Percentiles rank a stretch among this genome's conserved stretches.
Evolutionary conservation across 53 echinoderm and acorn worm genomes (phyloP).

Genomic region (Echinarachnius parma): DNA sequence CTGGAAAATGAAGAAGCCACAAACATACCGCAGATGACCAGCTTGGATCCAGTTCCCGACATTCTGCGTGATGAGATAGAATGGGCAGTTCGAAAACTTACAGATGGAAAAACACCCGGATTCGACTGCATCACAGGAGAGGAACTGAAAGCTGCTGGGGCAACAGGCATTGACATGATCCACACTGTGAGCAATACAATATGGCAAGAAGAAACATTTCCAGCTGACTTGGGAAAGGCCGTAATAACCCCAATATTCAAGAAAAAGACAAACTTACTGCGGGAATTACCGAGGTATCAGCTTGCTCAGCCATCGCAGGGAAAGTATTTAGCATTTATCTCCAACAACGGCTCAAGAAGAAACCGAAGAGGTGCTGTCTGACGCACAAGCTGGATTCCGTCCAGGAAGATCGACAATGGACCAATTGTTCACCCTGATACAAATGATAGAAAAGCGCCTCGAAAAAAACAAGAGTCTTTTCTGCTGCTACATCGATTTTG

Average conservation of each 20-base stretch:
- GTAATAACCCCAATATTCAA: not conserved
- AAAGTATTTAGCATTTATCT: not conserved
- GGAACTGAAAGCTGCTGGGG: constrained; percentile 8
- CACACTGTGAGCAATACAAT: not conserved
- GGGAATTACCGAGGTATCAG: no score
- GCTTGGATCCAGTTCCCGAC: not conserved
- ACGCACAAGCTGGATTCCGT: not conserved
- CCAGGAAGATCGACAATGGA: not conserved
- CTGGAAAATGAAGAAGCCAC: not conserved
- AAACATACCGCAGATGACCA: not conserved
- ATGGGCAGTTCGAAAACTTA: not conserved
- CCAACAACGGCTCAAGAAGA: not conserved
- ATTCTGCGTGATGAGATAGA: not conserved
- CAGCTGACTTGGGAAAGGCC: not conserved
- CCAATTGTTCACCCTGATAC: not conserved
- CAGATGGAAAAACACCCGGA: not conserved
- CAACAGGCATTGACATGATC: not conserved
- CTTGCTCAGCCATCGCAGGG: not conserved
- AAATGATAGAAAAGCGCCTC: not conserved
- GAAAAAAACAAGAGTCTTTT: not conserved
- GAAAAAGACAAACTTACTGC: not conserved
- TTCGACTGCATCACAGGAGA: constrained; percentile 1
- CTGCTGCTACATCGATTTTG: not conserved
- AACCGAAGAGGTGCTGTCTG: not conserved
- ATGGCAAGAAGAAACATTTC: constrained; percentile 2